Evolutionary conservation across 1,140 invertebrate genomes (phyloP).

Genomic region (Brachionus calyciflorus): DNA sequence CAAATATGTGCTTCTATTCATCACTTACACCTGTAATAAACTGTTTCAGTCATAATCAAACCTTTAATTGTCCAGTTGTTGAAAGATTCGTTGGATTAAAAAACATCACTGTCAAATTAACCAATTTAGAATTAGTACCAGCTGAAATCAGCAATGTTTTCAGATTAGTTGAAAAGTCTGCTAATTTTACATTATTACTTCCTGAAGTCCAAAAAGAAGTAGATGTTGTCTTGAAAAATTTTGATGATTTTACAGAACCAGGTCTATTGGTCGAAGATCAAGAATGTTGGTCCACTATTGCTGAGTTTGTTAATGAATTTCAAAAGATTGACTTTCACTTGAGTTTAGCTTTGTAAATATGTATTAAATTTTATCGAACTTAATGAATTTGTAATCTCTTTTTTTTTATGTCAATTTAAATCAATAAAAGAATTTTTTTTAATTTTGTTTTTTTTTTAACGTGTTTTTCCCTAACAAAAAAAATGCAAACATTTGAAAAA

Average conservation of each 20-base stretch:
- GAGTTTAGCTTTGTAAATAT: neutral
- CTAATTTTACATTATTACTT: neutral
- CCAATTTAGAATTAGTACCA: neutral
- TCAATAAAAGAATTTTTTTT: too few relatives aligned
- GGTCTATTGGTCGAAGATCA: neutral
- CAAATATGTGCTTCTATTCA: neutral
- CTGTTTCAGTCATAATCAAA: neutral
- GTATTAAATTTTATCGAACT: too few relatives aligned
- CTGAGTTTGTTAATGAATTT: neutral
- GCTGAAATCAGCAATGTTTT: neutral
- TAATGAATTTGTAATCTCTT: too few relatives aligned
- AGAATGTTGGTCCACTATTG: neutral
- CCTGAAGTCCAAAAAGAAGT: neutral
- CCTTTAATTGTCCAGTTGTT: neutral
- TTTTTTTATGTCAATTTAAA: too few relatives aligned
- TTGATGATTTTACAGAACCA: constrained; percentile 14
- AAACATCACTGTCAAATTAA: neutral
- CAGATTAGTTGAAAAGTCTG: neutral
- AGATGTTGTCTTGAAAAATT: neutral
- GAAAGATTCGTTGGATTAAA: neutral
- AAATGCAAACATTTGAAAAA: too few relatives aligned
- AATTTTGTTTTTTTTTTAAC: too few relatives aligned
- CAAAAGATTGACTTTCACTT: neutral
- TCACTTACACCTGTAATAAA: neutral
- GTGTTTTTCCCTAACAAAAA: too few relatives aligned